Conservation (phyloP, 2,113 vertebrate genomes). For the Glaucidium brasilianum region DNA sequence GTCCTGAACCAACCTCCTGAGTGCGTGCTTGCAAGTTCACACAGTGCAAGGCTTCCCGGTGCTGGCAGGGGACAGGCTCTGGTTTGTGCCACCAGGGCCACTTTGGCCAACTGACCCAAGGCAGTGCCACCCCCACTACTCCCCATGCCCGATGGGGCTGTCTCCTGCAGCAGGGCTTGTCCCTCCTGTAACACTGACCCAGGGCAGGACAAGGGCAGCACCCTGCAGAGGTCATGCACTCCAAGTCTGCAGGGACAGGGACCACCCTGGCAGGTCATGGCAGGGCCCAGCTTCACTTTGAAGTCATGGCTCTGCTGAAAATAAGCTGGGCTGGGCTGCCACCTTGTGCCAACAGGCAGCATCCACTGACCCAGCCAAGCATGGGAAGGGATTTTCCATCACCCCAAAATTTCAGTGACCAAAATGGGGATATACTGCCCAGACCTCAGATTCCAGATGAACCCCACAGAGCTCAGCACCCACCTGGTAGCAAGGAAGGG, state of each 20-base stretch:
- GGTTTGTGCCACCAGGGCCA: background rate
- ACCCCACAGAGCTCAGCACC: background rate
- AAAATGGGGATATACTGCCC: accelerated
- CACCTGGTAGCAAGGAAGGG: accelerated
- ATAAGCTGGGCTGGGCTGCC: conserved; percentile 52
- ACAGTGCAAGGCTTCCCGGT: background rate
- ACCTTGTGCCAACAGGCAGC: conserved; percentile 56
- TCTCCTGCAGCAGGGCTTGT: background rate
- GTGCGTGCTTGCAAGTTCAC: accelerated
- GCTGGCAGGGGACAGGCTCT: background rate
- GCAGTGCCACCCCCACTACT: accelerated
- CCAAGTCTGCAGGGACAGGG: accelerated
- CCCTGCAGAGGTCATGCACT: accelerated
- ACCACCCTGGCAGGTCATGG: background rate
- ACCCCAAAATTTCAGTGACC: background rate
- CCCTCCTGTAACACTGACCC: background rate
- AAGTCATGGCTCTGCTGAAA: background rate
- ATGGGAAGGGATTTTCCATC: background rate
- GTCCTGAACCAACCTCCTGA: background rate
- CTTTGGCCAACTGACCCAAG: no score
- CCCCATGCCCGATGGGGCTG: accelerated
- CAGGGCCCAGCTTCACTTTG: no score
- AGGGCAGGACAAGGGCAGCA: background rate
- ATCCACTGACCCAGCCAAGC: background rate
- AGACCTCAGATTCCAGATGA: background rate